phyloP scores from a whole-genome alignment of 2,888 invertebrate species.

The Teinopalpus imperialis region DNA sequence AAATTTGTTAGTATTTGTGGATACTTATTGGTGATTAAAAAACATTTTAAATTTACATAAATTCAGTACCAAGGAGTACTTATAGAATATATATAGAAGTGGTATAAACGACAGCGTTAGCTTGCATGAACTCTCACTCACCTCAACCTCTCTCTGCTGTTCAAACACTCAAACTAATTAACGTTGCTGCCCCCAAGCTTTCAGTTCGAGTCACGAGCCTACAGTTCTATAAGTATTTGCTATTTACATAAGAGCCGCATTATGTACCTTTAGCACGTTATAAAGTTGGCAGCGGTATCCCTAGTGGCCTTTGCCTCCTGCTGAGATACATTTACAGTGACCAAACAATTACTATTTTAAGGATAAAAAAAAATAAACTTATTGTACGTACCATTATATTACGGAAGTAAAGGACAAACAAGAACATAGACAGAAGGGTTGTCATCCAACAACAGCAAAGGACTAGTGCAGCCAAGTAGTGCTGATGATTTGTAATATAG shows the following conservation, averaged over 20 bases:
- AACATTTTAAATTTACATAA: too few relatives aligned
- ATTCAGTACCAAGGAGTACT: too few relatives aligned
- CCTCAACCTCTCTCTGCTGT: conserved; percentile 16
- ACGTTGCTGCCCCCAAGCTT: conserved; percentile 19
- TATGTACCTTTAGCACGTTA: conserved; percentile 39
- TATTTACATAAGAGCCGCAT: conserved; percentile 45
- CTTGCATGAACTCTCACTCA: conserved; percentile 10
- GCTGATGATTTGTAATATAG: too few relatives aligned
- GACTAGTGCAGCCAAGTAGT: too few relatives aligned
- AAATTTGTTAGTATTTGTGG: too few relatives aligned
- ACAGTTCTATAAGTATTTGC: conserved; percentile 14
- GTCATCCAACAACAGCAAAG: too few relatives aligned
- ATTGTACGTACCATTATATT: too few relatives aligned
- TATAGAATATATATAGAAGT: not conserved
- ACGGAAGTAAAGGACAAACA: too few relatives aligned
- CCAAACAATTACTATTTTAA: not conserved
- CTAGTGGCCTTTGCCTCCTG: conserved; percentile 46
- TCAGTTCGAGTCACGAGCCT: conserved; percentile 26
- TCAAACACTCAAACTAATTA: conserved; percentile 27
- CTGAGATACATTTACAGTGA: conserved; percentile 32
- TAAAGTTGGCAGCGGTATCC: conserved; percentile 42
- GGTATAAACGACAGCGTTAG: not conserved
- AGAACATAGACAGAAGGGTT: too few relatives aligned
- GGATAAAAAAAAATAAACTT: conserved; percentile 1
- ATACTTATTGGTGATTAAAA: too few relatives aligned